Percentiles rank a stretch among this genome's conserved stretches.
Conservation (phyloP, 2,113 vertebrate genomes). For the Bos taurus region ARS-UCD2.0 NC_037344.1:35640001-35640500, state of each 20-base stretch:
- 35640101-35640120: no score
- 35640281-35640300: not conserved
- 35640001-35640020: no score
- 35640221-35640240: not conserved
- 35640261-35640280: not conserved
- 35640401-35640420: not conserved
- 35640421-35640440: not conserved
- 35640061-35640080: no score
- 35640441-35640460: constrained; percentile 26
- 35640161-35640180: not conserved
- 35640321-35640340: not conserved
- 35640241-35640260: not conserved
- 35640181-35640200: not conserved
- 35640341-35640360: not conserved
- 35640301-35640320: not conserved
- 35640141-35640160: no score
- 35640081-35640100: no score
- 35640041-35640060: no score
- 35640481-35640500: constrained; percentile 26
- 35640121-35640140: no score
- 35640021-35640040: no score
- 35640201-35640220: not conserved
- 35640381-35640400: not conserved
- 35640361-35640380: not conserved
- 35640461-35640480: constrained; percentile 12